Evolutionary conservation across 1,140 invertebrate species (phyloP).

Genomic region (Himalopsyche phryganea): DNA sequence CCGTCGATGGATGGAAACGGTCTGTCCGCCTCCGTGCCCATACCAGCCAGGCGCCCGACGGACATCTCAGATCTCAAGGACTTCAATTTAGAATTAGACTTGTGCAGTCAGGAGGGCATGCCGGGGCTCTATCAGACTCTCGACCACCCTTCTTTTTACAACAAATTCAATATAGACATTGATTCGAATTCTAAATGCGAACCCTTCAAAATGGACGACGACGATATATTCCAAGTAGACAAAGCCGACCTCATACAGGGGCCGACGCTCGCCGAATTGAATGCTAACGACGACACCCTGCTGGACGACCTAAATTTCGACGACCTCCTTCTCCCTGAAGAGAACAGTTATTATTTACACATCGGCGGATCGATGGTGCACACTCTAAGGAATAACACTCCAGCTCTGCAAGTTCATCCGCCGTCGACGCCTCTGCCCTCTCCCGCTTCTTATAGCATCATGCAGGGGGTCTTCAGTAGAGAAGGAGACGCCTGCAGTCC

Average conservation of each 20-base stretch:
- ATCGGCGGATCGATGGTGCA: slow-evolving; percentile 47
- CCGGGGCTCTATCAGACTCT: slow-evolving; percentile 47
- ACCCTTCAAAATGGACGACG: slow-evolving; percentile 75
- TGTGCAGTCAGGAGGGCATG: slow-evolving; percentile 48
- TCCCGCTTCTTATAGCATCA: slow-evolving; percentile 35
- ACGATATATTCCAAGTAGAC: slow-evolving; percentile 87
- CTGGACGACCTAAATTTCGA: slow-evolving; percentile 82
- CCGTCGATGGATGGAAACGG: slow-evolving; percentile 42
- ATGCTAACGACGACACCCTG: slow-evolving; percentile 78
- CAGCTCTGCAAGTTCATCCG: slow-evolving; percentile 44
- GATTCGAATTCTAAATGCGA: slow-evolving; percentile 56
- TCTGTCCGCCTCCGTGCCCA: slow-evolving; percentile 58
- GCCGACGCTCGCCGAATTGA: slow-evolving; percentile 82
- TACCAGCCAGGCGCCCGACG: slow-evolving; percentile 47
- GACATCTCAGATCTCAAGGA: slow-evolving; percentile 45
- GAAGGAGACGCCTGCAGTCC: slow-evolving; percentile 40
- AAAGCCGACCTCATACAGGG: slow-evolving; percentile 79
- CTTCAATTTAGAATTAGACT: slow-evolving; percentile 53
- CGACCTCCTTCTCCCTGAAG: slow-evolving; percentile 73
- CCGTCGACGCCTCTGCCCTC: slow-evolving; percentile 44
- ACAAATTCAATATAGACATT: slow-evolving; percentile 43
- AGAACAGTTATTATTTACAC: slow-evolving; percentile 52
- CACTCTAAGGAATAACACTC: slow-evolving; percentile 41
- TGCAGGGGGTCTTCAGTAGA: slow-evolving; percentile 23
- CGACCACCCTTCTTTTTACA: slow-evolving; percentile 47